These are phyloP conservation scores for Coryphaenoides rupestris DNA, from an alignment of 2,113 vertebrate species.

Conservation along the genomic window DNA sequence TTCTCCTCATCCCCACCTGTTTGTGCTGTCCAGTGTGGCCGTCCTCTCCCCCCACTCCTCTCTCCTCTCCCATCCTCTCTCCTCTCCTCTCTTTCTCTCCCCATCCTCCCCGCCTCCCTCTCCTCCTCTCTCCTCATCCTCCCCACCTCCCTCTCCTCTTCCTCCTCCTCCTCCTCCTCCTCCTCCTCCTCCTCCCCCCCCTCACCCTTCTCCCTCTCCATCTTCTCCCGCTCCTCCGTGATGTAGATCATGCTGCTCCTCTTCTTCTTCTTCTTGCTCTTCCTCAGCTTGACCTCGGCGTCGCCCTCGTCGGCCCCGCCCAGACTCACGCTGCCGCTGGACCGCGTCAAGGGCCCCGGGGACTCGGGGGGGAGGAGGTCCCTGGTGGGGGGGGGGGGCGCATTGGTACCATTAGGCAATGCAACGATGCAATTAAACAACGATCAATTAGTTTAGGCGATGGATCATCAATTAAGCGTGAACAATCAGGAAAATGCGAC, in stretches of 20 bases:
- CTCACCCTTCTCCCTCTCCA: conserved; percentile 60
- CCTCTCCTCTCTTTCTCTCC: conserved; percentile 11
- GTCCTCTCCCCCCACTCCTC: not conserved
- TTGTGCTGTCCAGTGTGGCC: no score
- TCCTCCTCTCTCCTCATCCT: not conserved
- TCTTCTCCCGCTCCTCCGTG: conserved; percentile 78
- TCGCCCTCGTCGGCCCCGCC: conserved; percentile 65
- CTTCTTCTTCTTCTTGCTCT: conserved; percentile 88
- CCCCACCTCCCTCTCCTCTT: no score
- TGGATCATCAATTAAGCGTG: no score
- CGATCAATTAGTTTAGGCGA: no score
- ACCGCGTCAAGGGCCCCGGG: conserved; percentile 61
- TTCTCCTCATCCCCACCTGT: no score
- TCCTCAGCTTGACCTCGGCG: conserved; percentile 88
- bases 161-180: no score
- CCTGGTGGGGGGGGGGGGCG: conserved; percentile 48
- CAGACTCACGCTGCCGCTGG: conserved; percentile 65
- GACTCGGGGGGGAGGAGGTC: conserved; percentile 17
- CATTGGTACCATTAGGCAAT: conserved; percentile 15
- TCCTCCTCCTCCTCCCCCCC: not conserved
- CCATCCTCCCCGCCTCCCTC: not conserved
- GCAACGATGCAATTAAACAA: no score
- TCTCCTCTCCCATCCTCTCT: conserved; percentile 63
- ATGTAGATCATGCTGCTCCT: conserved; percentile 93
- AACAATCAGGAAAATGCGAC: no score